Base-by-base conservation (phyloP, 2,888 invertebrate genomes). In the Dascillus cervinus region DNA sequence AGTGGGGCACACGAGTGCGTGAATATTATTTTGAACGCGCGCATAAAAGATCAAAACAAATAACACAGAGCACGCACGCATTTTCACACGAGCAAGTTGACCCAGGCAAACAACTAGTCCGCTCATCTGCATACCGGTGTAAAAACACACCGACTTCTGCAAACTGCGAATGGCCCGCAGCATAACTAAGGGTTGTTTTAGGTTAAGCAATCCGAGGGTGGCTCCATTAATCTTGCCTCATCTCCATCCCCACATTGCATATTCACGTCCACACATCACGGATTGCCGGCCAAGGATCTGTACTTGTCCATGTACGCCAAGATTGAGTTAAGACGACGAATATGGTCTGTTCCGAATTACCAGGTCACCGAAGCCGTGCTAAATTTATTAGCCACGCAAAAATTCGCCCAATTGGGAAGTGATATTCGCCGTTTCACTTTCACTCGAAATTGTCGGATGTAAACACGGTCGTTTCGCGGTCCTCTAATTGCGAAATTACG, bases 211-310 rank as follows among this genome's bases (percentile, higher is more conserved):
- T 58, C 54, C 55, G 50, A 53, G 58, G 58, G 56, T 50, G 51
- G 58, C 53, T 58, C 62, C 63, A 64, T 64, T 64, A 64, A 64
- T 64, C 63, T 64, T 62, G 55, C 60, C 62, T 58, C 60, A 57
- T 62, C 60, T 60, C 56, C 56, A 55, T 56, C 57, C 59, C 60
- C 60, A n/a, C 58, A 62, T 64, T 64, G 64, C 64, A 64, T 63
- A 64, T 64, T 64, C 64, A 64, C 64, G 61, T 64, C 64, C 64
- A 64, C 64, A 64, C 64, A 63, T 62, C 62, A 60, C 58, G 62
- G 60, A 59, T 61, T 58, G 57, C 54, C 45, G 44, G 47, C 39
- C 39, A 34, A 36, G 41, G 42, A 33, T 35, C 42, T 43, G 45
- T 44, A 44, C 44, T 41, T 31, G 51, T 50, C 51, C 57, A 56